Conservation (phyloP, 2,888 invertebrate species). For the Tenthredo notha region DNA sequence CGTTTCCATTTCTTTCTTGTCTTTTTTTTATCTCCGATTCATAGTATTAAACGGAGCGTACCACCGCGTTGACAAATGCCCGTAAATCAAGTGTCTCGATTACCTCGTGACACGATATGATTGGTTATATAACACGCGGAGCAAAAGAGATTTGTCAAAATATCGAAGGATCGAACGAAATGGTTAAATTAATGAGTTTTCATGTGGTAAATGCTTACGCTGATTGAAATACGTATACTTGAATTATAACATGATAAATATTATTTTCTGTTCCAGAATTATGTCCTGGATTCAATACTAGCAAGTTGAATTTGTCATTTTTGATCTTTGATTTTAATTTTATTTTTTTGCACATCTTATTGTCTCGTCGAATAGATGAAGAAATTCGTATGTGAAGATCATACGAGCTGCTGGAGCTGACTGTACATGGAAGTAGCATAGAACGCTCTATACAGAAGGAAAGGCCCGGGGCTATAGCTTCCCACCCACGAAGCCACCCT, state of each 20-base stretch:
- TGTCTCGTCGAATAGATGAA: background rate
- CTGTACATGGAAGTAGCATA: slow-evolving; percentile 65
- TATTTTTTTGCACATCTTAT: background rate
- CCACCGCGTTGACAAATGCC: background rate
- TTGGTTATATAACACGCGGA: background rate
- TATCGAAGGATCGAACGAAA: background rate
- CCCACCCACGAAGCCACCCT: slow-evolving; percentile 65
- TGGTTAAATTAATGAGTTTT: background rate
- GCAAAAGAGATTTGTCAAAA: background rate
- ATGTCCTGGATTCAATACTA: background rate
- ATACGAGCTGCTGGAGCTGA: slow-evolving; percentile 58
- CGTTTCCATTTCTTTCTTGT: background rate
- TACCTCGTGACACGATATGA: slow-evolving; percentile 25
- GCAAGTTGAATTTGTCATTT: background rate
- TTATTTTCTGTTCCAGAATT: background rate
- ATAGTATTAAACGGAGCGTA: background rate
- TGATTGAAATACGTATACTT: background rate
- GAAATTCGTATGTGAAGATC: background rate
- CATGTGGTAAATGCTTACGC: background rate
- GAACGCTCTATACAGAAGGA: slow-evolving; percentile 66
- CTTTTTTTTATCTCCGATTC: background rate
- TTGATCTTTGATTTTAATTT: background rate
- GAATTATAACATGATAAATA: background rate
- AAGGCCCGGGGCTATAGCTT: slow-evolving; percentile 74
- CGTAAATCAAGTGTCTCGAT: slow-evolving; percentile 22